These are phyloP conservation scores for Lasioglossum vierecki DNA, from an alignment of 2,888 invertebrate species.

Conservation along the genomic window DNA sequence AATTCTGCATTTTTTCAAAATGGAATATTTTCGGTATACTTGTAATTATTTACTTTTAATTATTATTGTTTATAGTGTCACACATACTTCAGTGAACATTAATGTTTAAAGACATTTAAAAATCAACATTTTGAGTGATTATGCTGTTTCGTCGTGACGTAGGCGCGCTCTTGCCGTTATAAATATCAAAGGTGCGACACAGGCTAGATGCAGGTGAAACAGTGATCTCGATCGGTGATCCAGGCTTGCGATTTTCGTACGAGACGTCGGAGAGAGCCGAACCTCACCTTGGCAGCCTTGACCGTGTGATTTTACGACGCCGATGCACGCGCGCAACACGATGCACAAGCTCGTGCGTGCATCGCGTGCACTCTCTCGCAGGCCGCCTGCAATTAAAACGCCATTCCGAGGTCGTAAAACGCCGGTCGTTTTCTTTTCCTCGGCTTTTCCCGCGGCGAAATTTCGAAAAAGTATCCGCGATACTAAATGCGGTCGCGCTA, in stretches of 20 bases:
- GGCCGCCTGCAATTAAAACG: conserved; percentile 27
- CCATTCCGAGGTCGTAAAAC: conserved; percentile 11
- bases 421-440: background rate
- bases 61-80: too few species aligned
- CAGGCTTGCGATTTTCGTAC: background rate
- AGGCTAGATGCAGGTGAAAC: background rate
- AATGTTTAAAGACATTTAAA: too few species aligned
- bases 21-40: too few species aligned
- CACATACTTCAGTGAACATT: too few species aligned
- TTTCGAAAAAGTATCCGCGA: background rate
- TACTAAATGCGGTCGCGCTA: background rate
- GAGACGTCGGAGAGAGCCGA: conserved; percentile 2
- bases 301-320: conserved; percentile 36
- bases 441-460: background rate
- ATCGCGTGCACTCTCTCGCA: background rate
- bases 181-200: background rate
- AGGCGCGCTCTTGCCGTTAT: too few species aligned
- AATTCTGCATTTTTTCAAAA: too few species aligned
- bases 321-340: background rate
- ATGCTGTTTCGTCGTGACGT: too few species aligned
- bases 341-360: background rate
- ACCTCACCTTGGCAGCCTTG: conserved; percentile 51
- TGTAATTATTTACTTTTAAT: too few species aligned
- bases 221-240: background rate
- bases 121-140: too few species aligned